phyloP scores from a whole-genome alignment of 2,888 invertebrate genomes.

The Rhynchonema sp. region DNA sequence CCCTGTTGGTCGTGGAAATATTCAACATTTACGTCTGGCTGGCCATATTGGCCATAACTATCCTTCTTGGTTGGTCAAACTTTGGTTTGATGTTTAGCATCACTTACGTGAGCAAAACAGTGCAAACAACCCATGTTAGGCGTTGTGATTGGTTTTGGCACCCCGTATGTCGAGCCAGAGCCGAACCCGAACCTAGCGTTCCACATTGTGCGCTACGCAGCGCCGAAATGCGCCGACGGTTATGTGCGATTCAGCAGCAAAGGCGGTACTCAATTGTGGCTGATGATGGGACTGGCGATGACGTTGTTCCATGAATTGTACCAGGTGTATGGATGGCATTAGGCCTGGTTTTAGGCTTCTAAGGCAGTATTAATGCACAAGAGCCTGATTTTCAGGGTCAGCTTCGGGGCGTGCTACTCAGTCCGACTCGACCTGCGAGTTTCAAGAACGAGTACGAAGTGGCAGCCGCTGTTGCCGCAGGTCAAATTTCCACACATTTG shows the following conservation, averaged over 20 bases:
- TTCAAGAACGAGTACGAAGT: neutral
- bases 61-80: no score
- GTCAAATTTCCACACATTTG: no score
- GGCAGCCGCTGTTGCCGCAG: neutral
- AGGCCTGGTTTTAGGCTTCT: neutral
- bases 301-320: neutral
- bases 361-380: no score
- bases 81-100: no score
- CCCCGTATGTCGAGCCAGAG: no score
- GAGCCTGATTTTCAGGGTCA: no score
- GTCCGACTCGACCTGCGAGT: neutral
- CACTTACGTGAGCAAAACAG: no score
- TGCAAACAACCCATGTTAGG: no score
- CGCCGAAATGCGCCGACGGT: neutral
- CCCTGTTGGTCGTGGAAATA: neutral
- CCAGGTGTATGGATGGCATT: neutral
- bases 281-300: neutral
- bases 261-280: neutral
- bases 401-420: neutral
- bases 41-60: neutral
- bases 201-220: no score
- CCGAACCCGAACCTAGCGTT: no score
- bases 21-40: neutral
- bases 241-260: neutral
- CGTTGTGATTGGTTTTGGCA: no score